Base-by-base conservation (phyloP, 2,113 vertebrate genomes). In the Semnornis frantzii region DNA sequence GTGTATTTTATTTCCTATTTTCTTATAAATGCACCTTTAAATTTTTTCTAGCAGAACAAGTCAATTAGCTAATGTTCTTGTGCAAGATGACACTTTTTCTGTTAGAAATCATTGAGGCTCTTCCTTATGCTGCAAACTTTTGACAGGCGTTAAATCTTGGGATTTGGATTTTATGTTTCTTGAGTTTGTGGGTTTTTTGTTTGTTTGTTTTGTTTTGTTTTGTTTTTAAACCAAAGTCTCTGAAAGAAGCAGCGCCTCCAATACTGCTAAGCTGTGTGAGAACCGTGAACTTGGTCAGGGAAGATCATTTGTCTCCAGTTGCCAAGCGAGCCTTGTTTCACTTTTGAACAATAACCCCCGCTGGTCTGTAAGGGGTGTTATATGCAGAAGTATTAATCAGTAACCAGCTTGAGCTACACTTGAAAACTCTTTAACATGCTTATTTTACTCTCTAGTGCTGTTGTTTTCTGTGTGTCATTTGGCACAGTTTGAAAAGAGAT, bases 361-460 rank as follows among this genome's bases (percentile, higher is more conserved):
- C 83, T 97, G 93, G 92, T 97, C 96, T 97, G 57, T 79, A 82
- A 94, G 31, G 52, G 93, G 76, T 87, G 91, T 95, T 96, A 96
- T 65, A 88, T 93, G 89, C 91, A 94, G 92, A 96, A 97, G 93
- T 76, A 89, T 98, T 97, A 97, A 98, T 98, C 95, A 97, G 96
- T 98, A 97, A 98, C 95, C 97, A 95, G 96, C 91, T 94, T 97
- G 93, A 97, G 93, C 92, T 85, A 54, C 84, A 96, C 96, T 97
- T 96, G 91, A 92, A 97, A 95, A 96, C 96, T 97, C 85, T 97
- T 97, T 94, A 92, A 96, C 95, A 91, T 84, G 94, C 96, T 96
- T 97, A 89, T 78, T 97, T 98, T 97, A 82, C 94, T 97, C 79
- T 96, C 95, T 95, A 82, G 70, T 64, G 73, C 90, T 89, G 89